Percentiles rank a stretch among this genome's conserved stretches.
phyloP scores from a whole-genome alignment of 2,113 vertebrate species.

The Chroicocephalus ridibundus region DNA sequence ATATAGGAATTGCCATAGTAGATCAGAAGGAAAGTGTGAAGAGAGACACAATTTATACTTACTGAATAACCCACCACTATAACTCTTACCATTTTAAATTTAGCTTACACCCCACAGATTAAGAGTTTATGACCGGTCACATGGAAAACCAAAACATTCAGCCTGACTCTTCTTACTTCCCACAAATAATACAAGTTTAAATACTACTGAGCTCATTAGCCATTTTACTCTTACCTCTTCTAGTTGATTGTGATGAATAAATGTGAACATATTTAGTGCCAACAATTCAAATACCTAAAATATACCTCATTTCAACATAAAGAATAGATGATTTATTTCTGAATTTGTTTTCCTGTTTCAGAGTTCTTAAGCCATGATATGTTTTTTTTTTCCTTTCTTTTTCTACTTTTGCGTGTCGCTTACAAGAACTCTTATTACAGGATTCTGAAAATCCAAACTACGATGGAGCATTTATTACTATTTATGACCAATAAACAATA shows the following conservation, averaged over 20 bases:
- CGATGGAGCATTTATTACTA: not conserved
- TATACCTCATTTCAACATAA: not conserved
- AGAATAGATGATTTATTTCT: not conserved
- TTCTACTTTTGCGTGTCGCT: not conserved
- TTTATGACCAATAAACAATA: not conserved
- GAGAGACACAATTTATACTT: not conserved
- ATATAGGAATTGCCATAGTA: not conserved
- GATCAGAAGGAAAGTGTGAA: not conserved
- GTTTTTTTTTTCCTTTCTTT: not conserved
- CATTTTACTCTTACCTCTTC: not conserved
- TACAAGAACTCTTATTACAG: not conserved
- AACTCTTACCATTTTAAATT: not conserved
- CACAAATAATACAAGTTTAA: not conserved
- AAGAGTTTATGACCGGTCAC: not conserved
- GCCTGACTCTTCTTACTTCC: not conserved
- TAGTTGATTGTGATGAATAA: not conserved
- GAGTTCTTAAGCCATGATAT: not conserved
- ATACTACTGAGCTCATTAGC: not conserved
- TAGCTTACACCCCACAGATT: not conserved
- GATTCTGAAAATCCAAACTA: not conserved
- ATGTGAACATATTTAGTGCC: not conserved
- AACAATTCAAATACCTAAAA: not conserved
- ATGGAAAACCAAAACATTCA: not conserved
- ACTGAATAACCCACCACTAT: not conserved
- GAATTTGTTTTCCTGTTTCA: not conserved